Base-by-base conservation (phyloP, 2,797 vertebrate genomes). In the Arnoldichthys spilopterus region DNA sequence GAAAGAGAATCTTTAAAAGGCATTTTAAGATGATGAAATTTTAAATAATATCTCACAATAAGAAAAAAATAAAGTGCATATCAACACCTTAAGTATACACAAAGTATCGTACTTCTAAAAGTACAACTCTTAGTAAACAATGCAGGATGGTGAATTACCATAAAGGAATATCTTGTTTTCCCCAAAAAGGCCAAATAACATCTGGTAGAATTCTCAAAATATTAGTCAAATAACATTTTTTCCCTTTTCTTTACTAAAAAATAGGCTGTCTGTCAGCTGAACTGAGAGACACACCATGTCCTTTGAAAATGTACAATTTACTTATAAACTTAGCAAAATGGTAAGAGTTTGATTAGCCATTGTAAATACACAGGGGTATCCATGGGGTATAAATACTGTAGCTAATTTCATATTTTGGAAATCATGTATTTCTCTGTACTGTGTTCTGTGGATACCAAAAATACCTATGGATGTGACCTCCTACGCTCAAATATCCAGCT, bases 401-500 rank as follows among this genome's bases (percentile, higher is more conserved):
- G 56, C 56, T 75, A 74, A 67, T 83, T 72, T 77, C 72, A 32
- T 43, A 82, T 26, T 68, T 70, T 78, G 64, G 47, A 77, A 85
- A 85, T 73, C 67, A 82, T 64, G 94, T 91, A 89, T 85, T 91
- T 93, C 22, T 30, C 40, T 34, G 63, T 83, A n/a, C 30, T 66
- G 67, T 83, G 74, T 85, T 83, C 34, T 68, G 74, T 75, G 63
- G 18, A 81, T 73, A 82, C 66, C 77, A 81, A 81, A 84, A 80
- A 80, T 69, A 90, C 92, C 93, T 91, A 92, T 91, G 86, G 53
- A 54, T 77, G 89, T 90, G 81, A 85, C 89, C 85, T 92, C 93
- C 93, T 91, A 92, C 91, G 91, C 93, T 94, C 94, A 95, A 94
- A 96, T 77, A 93, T 93, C 94, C 95, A 95, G 94, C 94, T 95